phyloP scores from a whole-genome alignment of 2,797 vertebrate genomes.

The Darevskia mixta region DNA sequence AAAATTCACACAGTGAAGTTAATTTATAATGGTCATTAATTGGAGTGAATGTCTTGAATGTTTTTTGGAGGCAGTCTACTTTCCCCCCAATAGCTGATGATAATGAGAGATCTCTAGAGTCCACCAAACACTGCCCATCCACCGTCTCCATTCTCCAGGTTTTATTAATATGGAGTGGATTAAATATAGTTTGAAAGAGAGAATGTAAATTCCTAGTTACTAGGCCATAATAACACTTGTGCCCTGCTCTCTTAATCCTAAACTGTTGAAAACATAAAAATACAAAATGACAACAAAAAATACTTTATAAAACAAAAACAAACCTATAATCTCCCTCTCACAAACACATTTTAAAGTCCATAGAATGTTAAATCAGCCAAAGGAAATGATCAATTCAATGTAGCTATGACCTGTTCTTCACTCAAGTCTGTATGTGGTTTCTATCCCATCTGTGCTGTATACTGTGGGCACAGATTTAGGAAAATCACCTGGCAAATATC shows the following conservation, averaged over 20 bases:
- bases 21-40: neutral
- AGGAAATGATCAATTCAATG: neutral
- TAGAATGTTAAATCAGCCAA: too few relatives aligned
- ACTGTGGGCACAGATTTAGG: neutral
- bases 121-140: neutral
- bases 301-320: too few relatives aligned
- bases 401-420: neutral
- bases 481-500: neutral
- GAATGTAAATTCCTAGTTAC: constrained; percentile 37
- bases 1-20: constrained; percentile 16
- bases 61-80: constrained; percentile 22
- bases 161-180: neutral
- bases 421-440: neutral
- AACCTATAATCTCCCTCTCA: too few relatives aligned
- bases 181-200: constrained; percentile 13
- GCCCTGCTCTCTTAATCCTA: neutral
- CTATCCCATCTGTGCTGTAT: neutral
- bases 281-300: too few relatives aligned
- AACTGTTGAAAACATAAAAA: neutral
- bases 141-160: neutral
- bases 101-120: neutral
- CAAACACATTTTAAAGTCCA: too few relatives aligned
- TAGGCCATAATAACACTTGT: neutral
- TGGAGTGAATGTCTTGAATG: constrained; percentile 3
- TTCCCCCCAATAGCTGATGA: constrained; percentile 11